Percentiles rank a stretch among this genome's conserved stretches.
Evolutionary conservation across 2,888 invertebrate species (phyloP).

Genomic region (Rugalucina vietnamica): DNA sequence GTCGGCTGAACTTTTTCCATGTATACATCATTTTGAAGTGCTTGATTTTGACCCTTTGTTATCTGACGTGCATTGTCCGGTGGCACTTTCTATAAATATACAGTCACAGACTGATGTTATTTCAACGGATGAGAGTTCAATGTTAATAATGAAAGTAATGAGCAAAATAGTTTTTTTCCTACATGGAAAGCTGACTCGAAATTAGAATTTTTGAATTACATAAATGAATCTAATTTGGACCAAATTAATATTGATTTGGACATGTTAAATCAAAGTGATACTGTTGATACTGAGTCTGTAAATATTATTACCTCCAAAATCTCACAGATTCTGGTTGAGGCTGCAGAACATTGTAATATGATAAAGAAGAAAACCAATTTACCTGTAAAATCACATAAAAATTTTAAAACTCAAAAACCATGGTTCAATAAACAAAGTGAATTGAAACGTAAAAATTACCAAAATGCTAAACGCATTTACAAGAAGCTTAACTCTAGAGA

Average conservation of each 20-base stretch:
- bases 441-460: background rate
- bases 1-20: slow-evolving; percentile 1
- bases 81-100: background rate
- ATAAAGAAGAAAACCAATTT: background rate
- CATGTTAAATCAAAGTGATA: background rate
- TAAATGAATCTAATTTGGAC: background rate
- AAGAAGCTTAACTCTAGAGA: background rate
- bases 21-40: slow-evolving; percentile 5
- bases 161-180: background rate
- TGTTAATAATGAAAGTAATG: background rate
- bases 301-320: slow-evolving; percentile 1
- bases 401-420: background rate
- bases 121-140: background rate
- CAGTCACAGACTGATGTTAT: background rate
- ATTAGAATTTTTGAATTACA: background rate
- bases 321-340: background rate
- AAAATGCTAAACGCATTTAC: background rate
- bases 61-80: background rate
- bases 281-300: background rate
- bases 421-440: slow-evolving; percentile 11
- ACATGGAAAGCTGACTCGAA: slow-evolving; percentile 4
- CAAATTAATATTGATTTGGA: slow-evolving; percentile 7
- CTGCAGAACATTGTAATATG: background rate
- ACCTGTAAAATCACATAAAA: background rate
- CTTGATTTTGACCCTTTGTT: background rate